Percentiles rank a stretch among this genome's conserved stretches.
These are phyloP conservation scores for Peromyscus maniculatus DNA, from an alignment of 2,113 vertebrate genomes.

Conservation along the genomic window DNA sequence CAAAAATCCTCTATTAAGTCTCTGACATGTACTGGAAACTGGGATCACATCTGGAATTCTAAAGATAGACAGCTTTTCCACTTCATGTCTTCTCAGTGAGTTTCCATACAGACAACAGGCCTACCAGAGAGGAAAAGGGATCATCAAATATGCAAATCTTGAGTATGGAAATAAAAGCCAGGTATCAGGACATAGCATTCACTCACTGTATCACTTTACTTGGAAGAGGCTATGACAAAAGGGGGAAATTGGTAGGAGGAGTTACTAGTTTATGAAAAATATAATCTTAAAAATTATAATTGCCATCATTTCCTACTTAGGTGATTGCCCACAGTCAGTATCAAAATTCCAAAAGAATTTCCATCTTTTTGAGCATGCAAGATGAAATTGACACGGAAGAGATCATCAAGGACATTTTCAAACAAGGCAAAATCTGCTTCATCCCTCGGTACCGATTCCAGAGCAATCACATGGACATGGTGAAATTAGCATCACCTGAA, in stretches of 20 bases:
- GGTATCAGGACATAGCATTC: background rate
- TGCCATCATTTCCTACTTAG: constrained; percentile 82
- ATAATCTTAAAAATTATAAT: background rate
- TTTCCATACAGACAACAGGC: background rate
- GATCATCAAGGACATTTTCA: constrained; percentile 93
- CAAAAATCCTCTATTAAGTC: background rate
- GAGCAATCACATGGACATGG: constrained; percentile 96
- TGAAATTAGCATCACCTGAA: constrained; percentile 89
- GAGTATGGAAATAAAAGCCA: background rate
- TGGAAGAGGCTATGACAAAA: background rate
- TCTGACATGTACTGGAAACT: background rate
- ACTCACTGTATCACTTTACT: background rate
- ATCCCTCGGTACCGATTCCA: constrained; percentile 92
- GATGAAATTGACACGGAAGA: constrained; percentile 94
- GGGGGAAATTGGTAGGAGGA: background rate
- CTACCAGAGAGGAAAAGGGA: background rate
- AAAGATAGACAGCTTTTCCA: background rate
- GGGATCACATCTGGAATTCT: background rate
- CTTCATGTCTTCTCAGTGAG: background rate
- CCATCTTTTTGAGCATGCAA: constrained; percentile 95
- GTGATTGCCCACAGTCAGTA: constrained; percentile 92
- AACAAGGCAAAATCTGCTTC: constrained; percentile 93
- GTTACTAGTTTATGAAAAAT: accelerated
- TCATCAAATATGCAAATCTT: background rate
- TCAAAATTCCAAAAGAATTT: constrained; percentile 89